Conservation (phyloP, 2,888 invertebrate species). For the Resseliella maxima region DNA sequence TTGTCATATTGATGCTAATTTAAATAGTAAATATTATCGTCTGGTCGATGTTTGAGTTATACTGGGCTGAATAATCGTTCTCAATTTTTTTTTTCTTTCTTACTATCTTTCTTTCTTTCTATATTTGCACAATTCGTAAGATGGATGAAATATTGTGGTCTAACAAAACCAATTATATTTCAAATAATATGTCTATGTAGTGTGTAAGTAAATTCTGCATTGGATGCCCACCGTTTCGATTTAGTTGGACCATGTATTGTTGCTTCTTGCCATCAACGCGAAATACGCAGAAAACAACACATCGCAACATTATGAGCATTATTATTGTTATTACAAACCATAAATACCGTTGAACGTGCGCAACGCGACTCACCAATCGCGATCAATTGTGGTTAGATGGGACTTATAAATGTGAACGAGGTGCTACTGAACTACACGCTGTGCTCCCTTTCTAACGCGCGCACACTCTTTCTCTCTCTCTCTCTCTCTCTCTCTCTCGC, state of each 20-base stretch:
- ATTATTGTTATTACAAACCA: conserved; percentile 25
- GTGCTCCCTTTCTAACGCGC: no score
- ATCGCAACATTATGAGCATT: conserved; percentile 24
- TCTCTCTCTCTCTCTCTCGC: background rate
- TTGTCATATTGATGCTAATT: background rate
- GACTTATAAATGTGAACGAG: conserved; percentile 11
- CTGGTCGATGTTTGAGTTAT: background rate
- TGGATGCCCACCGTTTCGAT: background rate
- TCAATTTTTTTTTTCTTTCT: background rate
- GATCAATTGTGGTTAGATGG: conserved; percentile 30
- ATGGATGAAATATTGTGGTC: background rate
- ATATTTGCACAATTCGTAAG: background rate
- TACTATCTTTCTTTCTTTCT: no score
- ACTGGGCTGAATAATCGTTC: conserved; percentile 23
- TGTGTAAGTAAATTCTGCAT: background rate
- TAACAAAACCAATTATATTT: background rate
- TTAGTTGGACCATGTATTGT: background rate
- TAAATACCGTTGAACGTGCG: conserved; percentile 48
- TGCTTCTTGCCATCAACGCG: background rate
- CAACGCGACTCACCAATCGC: conserved; percentile 21
- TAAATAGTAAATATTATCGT: background rate
- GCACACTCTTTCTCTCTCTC: background rate
- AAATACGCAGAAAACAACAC: background rate
- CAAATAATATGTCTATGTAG: background rate
- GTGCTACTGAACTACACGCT: conserved; percentile 33